These are phyloP conservation scores for Orbicella faveolata DNA, from an alignment of 64 coral and sea anemone genomes.

Conservation along the genomic window DNA sequence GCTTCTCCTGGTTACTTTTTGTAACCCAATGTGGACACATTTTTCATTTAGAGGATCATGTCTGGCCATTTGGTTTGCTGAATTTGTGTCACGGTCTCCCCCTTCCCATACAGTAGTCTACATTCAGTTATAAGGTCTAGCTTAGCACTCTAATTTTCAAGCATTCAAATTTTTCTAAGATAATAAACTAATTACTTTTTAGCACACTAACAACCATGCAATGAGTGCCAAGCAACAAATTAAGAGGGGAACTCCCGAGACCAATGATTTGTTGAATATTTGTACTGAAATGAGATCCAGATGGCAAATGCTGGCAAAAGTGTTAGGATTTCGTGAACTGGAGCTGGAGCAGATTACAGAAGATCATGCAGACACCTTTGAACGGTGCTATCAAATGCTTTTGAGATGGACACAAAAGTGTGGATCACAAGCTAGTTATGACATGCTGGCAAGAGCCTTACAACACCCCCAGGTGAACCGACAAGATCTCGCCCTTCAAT, in stretches of 20 bases:
- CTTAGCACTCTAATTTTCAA: background rate
- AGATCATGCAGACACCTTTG: slow-evolving; percentile 4
- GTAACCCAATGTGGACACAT: too few species aligned
- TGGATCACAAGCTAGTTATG: slow-evolving; percentile 12
- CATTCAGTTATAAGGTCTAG: background rate
- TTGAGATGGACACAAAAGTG: background rate
- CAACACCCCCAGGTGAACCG: background rate
- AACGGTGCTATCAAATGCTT: slow-evolving; percentile 32
- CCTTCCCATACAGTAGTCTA: too few species aligned
- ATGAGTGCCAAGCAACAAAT: slow-evolving; percentile 5
- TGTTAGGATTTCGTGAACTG: slow-evolving; percentile 14
- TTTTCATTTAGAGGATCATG: too few species aligned
- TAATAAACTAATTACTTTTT: background rate
- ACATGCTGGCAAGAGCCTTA: background rate
- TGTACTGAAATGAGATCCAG: background rate
- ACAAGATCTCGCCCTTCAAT: slow-evolving; percentile 3
- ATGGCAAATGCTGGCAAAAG: background rate
- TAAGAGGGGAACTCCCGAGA: background rate
- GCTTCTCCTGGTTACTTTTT: too few species aligned
- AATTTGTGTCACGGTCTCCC: too few species aligned
- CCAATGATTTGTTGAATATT: slow-evolving; percentile 2
- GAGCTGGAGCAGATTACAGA: background rate
- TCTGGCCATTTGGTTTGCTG: too few species aligned
- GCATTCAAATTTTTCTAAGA: background rate
- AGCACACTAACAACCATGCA: background rate